Base-by-base conservation (phyloP, 2,113 vertebrate species). In the Garra rufa region DNA sequence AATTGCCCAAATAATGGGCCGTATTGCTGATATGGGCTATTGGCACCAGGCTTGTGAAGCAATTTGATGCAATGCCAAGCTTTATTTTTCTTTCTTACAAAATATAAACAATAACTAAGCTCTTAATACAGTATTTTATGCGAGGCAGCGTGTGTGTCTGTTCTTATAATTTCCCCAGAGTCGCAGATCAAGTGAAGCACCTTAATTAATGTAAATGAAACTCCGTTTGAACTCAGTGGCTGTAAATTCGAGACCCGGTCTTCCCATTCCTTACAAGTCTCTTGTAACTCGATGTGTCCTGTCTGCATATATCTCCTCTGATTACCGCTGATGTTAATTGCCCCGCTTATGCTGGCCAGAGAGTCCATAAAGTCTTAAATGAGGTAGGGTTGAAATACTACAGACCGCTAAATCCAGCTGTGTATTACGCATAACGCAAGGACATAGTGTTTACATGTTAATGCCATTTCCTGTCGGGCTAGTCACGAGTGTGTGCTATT, bases 151-250 rank as follows among this genome's bases (percentile, higher is more conserved):
- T 24, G 26, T 52, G 38, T 26, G 24, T 55, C 44, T 11, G 30
- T 57, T 79, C 34, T 26, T 26, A 30, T 74, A 34, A 74, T 83
- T 82, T 79, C 44, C 69, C 46, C 34, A 24, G 61, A 38, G 55
- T 50, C 15, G 6, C 24, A 55, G 76, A 24, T 52, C 24, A 14
- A 86, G n/a, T 30, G 48, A 48, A 26, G 61, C 14, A 30, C 44
- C 10, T 65, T 48, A 30, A 61, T 71, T 50, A 34, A 46, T 34
- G 65, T 83, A 88, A 85, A 83, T 80, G 38, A 85, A 83, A 43
- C 78, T 19, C 46, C 9, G 46, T 61, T 55, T 55, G 81, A 41
- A 15, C 67, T 52, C n/a, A 9, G 76, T 87, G 83, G 85, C 80
- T 80, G 83, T 59, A 30, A 44, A 55, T 34, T 30, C 13, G 83